Evolutionary conservation across 2,797 vertebrate species (phyloP), one percentile per base, ranked within the genome.

Genomic region (Galagoides demidoff): DNA sequence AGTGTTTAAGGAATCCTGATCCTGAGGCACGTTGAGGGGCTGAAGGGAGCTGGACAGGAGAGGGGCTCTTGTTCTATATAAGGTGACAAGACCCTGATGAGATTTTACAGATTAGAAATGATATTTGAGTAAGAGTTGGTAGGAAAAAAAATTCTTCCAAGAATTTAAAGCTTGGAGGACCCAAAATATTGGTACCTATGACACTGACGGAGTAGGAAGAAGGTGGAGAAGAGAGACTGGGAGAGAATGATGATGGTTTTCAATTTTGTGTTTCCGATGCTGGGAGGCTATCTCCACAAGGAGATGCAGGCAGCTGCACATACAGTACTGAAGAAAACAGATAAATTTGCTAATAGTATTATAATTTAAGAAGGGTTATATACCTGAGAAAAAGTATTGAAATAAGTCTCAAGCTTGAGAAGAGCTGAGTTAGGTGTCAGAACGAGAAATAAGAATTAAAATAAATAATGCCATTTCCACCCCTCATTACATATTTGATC

Each of bases 391-490:
- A 91, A 77, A 31, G 23, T 52, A 77, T 31, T 92, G 16, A 88
- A 89, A 71, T 37, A 88, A 85, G 27, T 9, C 39, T 92, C n/a
- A 92, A 61, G n/a, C 13, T 92, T 82, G 61, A 87, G 27, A 70
- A 55, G 23, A 82, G 12, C 39, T 86, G n/a, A 6, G 59, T 86
- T 68, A 85, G 22, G 37, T 68, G 11, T 86, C 12, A 68, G 27
- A 93, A 66, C 85, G 31, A 81, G 49, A 74, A 89, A 55, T 57
- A 89, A 79, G 12, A 90, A 74, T 82, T 87, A 86, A 91, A 85
- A 57, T 81, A 25, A 94, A 3, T 39, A 77, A 57, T 2, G 31
- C 37, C 27, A 87, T 76, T 43, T 45, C 34, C 25, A 74, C 39
- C 5, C 57, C 45, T 9, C 39, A 77, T 68, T 68, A 37, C 31